Evolutionary conservation across 2,113 vertebrate genomes (phyloP).

Genomic region (Brachypodius melanocephalos): DNA sequence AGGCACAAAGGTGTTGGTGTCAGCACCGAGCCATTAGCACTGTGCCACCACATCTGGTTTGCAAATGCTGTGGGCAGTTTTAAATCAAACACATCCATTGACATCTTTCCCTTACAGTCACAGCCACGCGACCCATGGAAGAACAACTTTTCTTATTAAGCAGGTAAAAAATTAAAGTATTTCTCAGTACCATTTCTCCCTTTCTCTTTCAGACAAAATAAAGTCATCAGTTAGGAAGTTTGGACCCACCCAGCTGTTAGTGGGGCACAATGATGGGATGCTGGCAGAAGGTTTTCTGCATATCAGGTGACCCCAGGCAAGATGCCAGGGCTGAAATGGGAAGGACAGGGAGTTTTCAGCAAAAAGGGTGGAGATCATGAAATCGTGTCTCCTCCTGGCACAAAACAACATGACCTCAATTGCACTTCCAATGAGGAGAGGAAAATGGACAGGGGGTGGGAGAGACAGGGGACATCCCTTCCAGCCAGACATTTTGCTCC

Average conservation of each 20-base stretch:
- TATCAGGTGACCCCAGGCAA: neutral
- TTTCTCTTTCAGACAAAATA: neutral
- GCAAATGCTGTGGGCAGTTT: neutral
- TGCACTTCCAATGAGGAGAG: neutral
- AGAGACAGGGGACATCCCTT: neutral
- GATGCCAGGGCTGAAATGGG: neutral
- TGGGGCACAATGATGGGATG: neutral
- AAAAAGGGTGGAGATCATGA: neutral
- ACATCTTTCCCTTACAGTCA: neutral
- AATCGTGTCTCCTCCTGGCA: neutral
- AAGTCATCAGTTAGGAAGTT: neutral
- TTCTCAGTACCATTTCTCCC: slow-evolving; percentile 6
- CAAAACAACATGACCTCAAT: neutral
- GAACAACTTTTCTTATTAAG: neutral
- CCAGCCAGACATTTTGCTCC: neutral
- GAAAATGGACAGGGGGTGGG: neutral
- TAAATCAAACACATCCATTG: neutral
- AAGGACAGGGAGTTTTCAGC: neutral
- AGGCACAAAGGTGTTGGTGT: neutral
- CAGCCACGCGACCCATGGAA: neutral
- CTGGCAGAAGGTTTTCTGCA: neutral
- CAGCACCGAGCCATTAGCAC: rapidly evolving
- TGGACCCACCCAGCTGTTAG: neutral
- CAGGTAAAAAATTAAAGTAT: neutral
- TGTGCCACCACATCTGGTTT: neutral